These are phyloP conservation scores for Pygoscelis adeliae DNA, from an alignment of 2,113 vertebrate genomes.

Conservation along the genomic window DNA sequence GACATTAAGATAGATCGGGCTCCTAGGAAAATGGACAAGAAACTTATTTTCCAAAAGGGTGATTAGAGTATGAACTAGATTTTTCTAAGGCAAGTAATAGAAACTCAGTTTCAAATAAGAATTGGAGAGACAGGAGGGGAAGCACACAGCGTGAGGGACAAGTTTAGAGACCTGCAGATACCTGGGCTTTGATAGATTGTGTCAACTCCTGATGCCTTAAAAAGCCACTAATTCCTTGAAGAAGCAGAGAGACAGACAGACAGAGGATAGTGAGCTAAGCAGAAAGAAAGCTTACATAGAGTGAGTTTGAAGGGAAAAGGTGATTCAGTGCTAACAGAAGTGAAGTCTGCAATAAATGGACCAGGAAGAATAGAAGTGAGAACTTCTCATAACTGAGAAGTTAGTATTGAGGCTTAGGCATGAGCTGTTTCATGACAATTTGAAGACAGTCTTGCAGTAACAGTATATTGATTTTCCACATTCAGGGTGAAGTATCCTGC, in stretches of 20 bases:
- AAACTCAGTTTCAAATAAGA: neutral
- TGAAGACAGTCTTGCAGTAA: neutral
- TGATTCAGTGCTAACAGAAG: neutral
- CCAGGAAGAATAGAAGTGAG: too few relatives aligned
- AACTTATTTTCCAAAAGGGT: neutral
- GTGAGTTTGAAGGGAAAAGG: neutral
- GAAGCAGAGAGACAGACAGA: neutral
- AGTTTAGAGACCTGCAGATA: neutral
- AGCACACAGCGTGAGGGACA: neutral
- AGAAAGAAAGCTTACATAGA: neutral
- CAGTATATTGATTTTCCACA: neutral
- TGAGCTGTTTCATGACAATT: neutral
- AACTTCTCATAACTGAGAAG: neutral
- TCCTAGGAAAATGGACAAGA: neutral
- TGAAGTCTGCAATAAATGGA: neutral
- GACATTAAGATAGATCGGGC: neutral
- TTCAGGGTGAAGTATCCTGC: neutral
- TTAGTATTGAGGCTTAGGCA: neutral
- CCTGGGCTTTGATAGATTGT: neutral
- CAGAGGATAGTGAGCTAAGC: neutral
- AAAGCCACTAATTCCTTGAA: neutral
- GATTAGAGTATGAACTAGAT: neutral
- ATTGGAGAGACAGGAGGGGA: neutral
- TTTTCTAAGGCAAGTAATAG: neutral
- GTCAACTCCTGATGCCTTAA: neutral